Conservation (phyloP, 2,113 vertebrate genomes). For the Nothocercus julius region DNA sequence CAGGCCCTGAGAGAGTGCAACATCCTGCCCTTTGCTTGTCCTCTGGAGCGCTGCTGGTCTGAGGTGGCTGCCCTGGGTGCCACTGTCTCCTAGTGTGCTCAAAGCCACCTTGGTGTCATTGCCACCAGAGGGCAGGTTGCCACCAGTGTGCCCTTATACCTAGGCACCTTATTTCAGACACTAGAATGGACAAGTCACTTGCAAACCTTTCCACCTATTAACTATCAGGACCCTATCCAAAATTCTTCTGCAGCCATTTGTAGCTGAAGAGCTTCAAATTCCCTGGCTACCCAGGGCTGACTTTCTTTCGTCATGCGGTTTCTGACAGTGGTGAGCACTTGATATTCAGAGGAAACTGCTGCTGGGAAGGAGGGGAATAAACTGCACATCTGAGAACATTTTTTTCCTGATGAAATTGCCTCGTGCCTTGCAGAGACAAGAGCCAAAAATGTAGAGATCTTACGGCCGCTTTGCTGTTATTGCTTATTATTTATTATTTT, state of each 20-base stretch:
- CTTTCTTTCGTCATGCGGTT: neutral
- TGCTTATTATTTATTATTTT: neutral
- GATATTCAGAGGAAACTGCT: neutral
- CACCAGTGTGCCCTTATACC: neutral
- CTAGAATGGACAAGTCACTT: fast-evolving
- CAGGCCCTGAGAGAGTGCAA: neutral
- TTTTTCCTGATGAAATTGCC: neutral
- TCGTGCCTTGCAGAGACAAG: neutral
- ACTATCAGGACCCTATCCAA: neutral
- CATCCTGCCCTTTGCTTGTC: neutral
- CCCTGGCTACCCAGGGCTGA: neutral
- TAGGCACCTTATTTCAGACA: fast-evolving
- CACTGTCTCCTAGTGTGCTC: neutral
- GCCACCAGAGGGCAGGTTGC: slow-evolving; percentile 49
- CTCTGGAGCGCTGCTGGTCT: too few species aligned
- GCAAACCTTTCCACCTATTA: neutral
- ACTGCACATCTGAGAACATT: neutral
- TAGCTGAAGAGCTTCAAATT: neutral
- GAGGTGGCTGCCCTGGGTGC: neutral
- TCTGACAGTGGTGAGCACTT: neutral
- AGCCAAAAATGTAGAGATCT: neutral
- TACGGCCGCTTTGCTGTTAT: fast-evolving
- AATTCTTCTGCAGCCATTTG: neutral
- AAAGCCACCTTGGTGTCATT: neutral
- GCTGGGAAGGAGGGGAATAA: neutral